Evolutionary conservation across 2,888 invertebrate genomes (phyloP).

Genomic region (Microctonus brassicae): DNA sequence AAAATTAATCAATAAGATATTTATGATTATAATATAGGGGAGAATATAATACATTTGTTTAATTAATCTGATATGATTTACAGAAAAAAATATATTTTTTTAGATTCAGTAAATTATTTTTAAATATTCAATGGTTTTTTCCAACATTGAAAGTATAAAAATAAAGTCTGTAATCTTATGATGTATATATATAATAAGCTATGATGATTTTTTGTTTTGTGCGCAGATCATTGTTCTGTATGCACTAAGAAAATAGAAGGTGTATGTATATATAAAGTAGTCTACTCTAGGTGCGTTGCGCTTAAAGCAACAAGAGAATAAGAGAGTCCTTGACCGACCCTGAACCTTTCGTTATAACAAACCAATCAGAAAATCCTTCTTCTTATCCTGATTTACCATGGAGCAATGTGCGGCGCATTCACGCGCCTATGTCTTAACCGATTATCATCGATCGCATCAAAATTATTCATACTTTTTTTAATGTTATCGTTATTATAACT

Average conservation of each 20-base stretch:
- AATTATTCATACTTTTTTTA: background rate
- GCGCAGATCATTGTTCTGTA: background rate
- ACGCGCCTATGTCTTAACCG: background rate
- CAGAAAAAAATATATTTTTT: no score
- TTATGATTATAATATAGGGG: no score
- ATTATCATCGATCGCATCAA: background rate
- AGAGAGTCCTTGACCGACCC: conserved; percentile 69
- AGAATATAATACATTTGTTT: no score
- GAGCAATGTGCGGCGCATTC: conserved; percentile 44
- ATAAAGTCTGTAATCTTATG: no score
- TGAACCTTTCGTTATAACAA: conserved; percentile 63
- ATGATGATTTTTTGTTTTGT: no score
- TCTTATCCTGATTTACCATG: conserved; percentile 50
- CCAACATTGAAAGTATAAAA: no score
- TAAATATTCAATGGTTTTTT: no score
- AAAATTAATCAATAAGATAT: no score
- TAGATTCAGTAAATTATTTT: no score
- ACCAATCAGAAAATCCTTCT: conserved; percentile 41
- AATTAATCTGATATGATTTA: no score
- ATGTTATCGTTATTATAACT: background rate
- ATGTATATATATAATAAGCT: no score
- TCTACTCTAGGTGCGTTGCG: background rate
- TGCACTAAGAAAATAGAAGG: background rate
- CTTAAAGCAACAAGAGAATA: background rate
- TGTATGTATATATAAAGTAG: background rate